Evolutionary conservation across 2,888 invertebrate genomes (phyloP).

Genomic region (Luperina testacea): DNA sequence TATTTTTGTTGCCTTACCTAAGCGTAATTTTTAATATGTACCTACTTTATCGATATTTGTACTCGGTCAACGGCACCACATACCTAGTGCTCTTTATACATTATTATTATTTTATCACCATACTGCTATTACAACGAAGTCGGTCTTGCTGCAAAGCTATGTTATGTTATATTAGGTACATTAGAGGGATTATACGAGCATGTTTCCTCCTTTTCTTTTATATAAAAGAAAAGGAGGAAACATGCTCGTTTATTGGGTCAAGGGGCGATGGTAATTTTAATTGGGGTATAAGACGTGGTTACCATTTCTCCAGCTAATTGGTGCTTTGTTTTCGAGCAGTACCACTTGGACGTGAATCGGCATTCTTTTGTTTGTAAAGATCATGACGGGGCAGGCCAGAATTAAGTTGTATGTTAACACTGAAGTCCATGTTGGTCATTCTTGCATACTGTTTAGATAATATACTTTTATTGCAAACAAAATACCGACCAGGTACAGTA

Average conservation of each 20-base stretch:
- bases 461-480: background rate
- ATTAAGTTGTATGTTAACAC: background rate
- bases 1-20: background rate
- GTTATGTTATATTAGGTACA: background rate
- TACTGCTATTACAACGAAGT: background rate
- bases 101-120: background rate
- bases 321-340: background rate
- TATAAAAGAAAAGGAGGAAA: background rate
- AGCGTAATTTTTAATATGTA: background rate
- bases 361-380: background rate
- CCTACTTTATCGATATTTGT: background rate
- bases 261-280: background rate
- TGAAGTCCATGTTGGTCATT: constrained; percentile 5
- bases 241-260: no score
- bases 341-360: background rate
- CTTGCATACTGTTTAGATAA: background rate
- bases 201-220: background rate
- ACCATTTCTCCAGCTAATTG: background rate
- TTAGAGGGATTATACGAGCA: background rate
- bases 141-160: background rate
- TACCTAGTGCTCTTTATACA: background rate
- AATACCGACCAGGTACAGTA: background rate
- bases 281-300: background rate
- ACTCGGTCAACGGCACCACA: background rate
- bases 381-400: no score